Percentiles rank a stretch among this genome's conserved stretches.
These are phyloP conservation scores for Pseudotriccus pelzelni DNA, from an alignment of 2,797 vertebrate species.

Conservation along the genomic window DNA sequence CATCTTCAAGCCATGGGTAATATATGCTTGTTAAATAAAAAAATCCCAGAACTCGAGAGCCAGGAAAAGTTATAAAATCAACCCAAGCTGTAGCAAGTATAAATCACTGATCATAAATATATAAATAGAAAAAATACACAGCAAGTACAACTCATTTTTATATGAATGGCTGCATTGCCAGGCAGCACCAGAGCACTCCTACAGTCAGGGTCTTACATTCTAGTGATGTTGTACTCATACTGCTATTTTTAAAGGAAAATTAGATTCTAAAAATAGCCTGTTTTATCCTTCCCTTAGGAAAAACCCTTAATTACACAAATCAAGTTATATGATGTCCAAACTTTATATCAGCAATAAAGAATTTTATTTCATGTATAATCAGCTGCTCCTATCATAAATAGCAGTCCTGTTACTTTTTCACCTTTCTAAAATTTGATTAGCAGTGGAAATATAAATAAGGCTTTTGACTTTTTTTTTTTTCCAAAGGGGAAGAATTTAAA, in stretches of 20 bases:
- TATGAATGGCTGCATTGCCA: not conserved
- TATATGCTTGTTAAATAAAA: not conserved
- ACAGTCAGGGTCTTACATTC: not conserved
- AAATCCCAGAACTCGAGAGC: not conserved
- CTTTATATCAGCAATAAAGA: not conserved
- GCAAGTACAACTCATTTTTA: not conserved
- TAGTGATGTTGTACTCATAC: not conserved
- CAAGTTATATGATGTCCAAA: not conserved
- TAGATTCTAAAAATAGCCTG: not conserved
- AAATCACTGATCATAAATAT: not conserved
- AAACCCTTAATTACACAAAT: constrained; percentile 31
- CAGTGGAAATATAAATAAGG: not conserved
- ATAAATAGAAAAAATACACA: not conserved
- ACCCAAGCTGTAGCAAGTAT: not conserved
- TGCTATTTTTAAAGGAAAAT: constrained; percentile 27
- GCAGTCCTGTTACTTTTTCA: not conserved
- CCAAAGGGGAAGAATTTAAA: not conserved
- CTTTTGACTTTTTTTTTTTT: not conserved
- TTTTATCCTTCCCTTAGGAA: not conserved
- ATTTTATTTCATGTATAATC: constrained; percentile 5
- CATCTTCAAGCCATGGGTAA: not conserved
- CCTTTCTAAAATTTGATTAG: not conserved
- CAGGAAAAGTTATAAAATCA: not conserved
- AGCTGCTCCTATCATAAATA: not conserved
- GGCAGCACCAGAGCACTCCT: not conserved